phyloP scores from a whole-genome alignment of 2,888 invertebrate species.

The Ceramica pisi region DNA sequence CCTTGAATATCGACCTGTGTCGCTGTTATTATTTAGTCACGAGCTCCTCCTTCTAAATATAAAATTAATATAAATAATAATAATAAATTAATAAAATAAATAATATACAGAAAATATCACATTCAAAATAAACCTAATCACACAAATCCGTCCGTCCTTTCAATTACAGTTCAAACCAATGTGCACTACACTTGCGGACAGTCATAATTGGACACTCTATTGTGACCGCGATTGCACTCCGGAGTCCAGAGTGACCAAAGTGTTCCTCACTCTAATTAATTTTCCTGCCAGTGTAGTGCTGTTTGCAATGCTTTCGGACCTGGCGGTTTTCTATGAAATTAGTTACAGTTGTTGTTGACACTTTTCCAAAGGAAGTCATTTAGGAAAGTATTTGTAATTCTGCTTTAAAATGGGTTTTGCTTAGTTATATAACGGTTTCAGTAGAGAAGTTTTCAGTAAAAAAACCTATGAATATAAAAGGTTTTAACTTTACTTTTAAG shows the following conservation, averaged over 20 bases:
- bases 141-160: neutral
- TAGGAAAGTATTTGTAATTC: neutral
- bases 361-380: neutral
- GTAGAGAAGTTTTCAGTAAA: too few species aligned
- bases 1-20: too few species aligned
- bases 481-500: too few species aligned
- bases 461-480: too few species aligned
- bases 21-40: too few species aligned
- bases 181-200: constrained; percentile 38
- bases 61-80: too few species aligned
- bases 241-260: constrained; percentile 20
- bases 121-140: neutral
- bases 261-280: constrained; percentile 46
- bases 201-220: constrained; percentile 52
- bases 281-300: constrained; percentile 23
- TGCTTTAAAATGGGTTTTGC: neutral
- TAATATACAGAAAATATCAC: too few species aligned
- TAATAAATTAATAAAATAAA: too few species aligned
- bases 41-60: too few species aligned
- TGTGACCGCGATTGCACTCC: constrained; percentile 38
- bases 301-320: constrained; percentile 17
- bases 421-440: neutral
- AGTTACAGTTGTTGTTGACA: neutral
- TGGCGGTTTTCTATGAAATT: constrained; percentile 5
- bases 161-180: constrained; percentile 23